Evolutionary conservation across 2,888 invertebrate species (phyloP), one percentile per base, ranked within the genome.

Genomic region (Imbricaverruca yamaguchii): DNA sequence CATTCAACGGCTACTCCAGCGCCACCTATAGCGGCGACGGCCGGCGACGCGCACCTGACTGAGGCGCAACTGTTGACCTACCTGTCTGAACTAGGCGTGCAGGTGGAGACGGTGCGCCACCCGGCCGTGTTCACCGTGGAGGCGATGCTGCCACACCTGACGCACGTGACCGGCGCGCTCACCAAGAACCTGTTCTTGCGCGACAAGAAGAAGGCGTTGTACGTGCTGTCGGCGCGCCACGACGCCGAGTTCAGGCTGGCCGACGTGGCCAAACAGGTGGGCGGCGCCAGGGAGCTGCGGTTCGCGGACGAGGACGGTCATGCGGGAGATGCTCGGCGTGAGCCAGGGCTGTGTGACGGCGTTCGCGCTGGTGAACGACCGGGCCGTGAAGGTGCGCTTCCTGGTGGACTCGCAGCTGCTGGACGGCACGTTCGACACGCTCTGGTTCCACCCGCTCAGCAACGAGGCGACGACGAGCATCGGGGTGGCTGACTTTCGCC

Each of bases 161-260:
- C 53, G 21, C 9, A 10, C 74, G 21, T 74, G 10, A 9, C 13
- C 8, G 87, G 87, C 9, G 84, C 85, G 67, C 85, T 86, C 82
- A 85, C 85, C 57, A 87, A 87, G 83, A 87, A 87, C 83, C 85
- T 87, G 7, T 87, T 87, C 82, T 83, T 87, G 53, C 84, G 84
- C 81, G 87, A 87, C 85, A 87, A 87, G 84, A 87, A 87, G 85
- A 87, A 87, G 83, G 84, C 84, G 21, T 84, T 87, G 18, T 87
- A 85, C 84, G 83, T 87, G 23, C 84, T 87, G 56, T 86, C 87
- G 80, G 86, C 86, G 1, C 84, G 86, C 9, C 86, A 87, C 84
- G 85, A 87, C 83, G 83, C 84, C 10, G 84, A 86, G 53, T 84
- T 87, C 18, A 86, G 86, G 80, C 85, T 87, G 9, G 86, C 85